A percentile compares a stretch with the other conserved stretches of the same genome.
phyloP scores from a whole-genome alignment of 1,140 invertebrate genomes.

The Stenopsyche tienmushanensis region DNA sequence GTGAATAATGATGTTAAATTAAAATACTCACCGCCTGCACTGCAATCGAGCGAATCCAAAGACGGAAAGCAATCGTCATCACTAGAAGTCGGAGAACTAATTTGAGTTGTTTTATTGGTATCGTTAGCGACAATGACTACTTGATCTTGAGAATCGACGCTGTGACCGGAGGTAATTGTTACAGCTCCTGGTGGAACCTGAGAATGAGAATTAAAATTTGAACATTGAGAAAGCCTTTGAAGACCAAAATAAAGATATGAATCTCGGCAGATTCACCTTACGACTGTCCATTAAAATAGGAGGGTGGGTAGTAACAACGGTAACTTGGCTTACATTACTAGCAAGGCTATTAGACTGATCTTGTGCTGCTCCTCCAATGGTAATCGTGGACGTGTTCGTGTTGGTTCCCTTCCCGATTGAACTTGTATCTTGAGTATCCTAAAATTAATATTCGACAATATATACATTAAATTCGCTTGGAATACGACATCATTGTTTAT shows the following conservation, averaged over 20 bases:
- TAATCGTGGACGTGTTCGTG: conserved; percentile 61
- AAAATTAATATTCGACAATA: background rate
- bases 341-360: conserved; percentile 69
- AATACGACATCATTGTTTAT: no score
- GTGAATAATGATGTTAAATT: background rate
- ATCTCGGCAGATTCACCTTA: conserved; percentile 39
- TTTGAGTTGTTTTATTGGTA: conserved; percentile 62
- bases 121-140: conserved; percentile 78
- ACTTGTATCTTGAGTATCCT: conserved; percentile 7
- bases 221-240: no score
- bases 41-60: conserved; percentile 71
- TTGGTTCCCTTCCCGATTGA: conserved; percentile 35
- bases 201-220: background rate
- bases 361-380: conserved; percentile 52
- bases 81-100: conserved; percentile 62
- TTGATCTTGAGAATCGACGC: conserved; percentile 56
- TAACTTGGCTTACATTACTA: conserved; percentile 71
- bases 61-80: conserved; percentile 70
- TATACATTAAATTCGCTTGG: background rate
- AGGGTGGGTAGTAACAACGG: conserved; percentile 80
- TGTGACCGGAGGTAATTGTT: conserved; percentile 69
- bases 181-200: conserved; percentile 67
- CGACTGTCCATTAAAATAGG: conserved; percentile 66
- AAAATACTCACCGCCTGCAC: conserved; percentile 53
- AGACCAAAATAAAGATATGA: background rate